phyloP scores from a whole-genome alignment of 2,797 vertebrate genomes.

The Sciurus vulgaris region DNA sequence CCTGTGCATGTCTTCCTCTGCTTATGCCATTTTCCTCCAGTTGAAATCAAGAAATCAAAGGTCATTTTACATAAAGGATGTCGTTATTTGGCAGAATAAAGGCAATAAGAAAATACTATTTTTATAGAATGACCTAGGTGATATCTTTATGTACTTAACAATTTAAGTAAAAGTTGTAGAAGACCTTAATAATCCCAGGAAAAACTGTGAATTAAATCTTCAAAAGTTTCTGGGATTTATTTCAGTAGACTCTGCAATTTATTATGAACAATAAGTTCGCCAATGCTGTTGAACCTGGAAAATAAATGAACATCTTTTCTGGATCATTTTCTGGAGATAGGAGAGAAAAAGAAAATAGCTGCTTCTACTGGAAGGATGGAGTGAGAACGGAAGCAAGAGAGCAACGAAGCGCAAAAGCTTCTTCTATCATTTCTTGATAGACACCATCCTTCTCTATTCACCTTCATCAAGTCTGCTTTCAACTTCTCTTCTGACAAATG shows the following conservation, averaged over 20 bases:
- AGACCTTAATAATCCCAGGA: background rate
- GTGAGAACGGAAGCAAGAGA: background rate
- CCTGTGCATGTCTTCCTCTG: background rate
- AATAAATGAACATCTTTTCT: background rate
- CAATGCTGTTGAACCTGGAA: background rate
- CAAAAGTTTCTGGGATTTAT: background rate
- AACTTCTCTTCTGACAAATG: background rate
- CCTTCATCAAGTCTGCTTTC: background rate
- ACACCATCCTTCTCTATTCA: background rate
- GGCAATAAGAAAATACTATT: background rate
- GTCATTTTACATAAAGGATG: background rate
- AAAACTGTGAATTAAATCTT: background rate
- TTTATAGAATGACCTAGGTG: background rate
- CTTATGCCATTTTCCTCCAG: background rate
- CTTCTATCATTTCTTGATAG: background rate
- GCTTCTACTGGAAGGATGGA: background rate
- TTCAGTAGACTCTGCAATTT: background rate
- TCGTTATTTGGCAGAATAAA: conserved; percentile 5
- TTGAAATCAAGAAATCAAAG: background rate
- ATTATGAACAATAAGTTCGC: background rate
- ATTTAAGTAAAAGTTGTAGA: background rate
- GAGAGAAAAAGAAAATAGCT: background rate
- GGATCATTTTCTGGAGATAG: background rate
- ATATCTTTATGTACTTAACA: background rate
- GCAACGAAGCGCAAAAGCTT: background rate